Evolutionary conservation across 2,888 invertebrate species (phyloP).

Genomic region (Nemotelus pantherinus): DNA sequence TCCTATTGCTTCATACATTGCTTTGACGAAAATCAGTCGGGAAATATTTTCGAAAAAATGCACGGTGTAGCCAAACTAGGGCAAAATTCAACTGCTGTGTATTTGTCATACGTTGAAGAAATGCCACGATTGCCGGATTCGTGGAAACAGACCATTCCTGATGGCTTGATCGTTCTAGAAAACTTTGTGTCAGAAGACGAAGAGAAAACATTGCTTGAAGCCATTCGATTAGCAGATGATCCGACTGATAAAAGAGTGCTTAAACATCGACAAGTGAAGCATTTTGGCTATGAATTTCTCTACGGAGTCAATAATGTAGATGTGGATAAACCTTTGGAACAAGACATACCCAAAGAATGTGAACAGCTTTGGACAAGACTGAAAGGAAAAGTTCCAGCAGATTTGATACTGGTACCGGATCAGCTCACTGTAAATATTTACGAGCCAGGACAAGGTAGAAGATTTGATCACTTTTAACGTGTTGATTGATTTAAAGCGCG

Average conservation of each 20-base stretch:
- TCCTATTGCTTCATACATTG: conserved; percentile 83
- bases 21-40: conserved; percentile 66
- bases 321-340: conserved; percentile 71
- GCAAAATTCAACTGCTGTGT: conserved; percentile 71
- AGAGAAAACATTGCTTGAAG: conserved; percentile 71
- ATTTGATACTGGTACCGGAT: conserved; percentile 71
- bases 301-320: conserved; percentile 90
- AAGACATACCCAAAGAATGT: conserved; percentile 78
- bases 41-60: conserved; percentile 68
- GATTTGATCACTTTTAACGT: conserved; percentile 47
- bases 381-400: conserved; percentile 64
- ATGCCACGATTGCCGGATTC: conserved; percentile 54
- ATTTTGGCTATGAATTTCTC: conserved; percentile 91
- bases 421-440: conserved; percentile 89
- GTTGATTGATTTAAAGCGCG: neutral
- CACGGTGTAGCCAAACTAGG: conserved; percentile 71
- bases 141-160: conserved; percentile 67
- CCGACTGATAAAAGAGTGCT: conserved; percentile 61
- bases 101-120: conserved; percentile 66
- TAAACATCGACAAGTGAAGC: conserved; percentile 87
- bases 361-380: conserved; percentile 69
- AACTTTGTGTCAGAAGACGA: conserved; percentile 78
- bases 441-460: conserved; percentile 81
- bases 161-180: conserved; percentile 75
- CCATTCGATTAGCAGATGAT: conserved; percentile 68